phyloP scores from a whole-genome alignment of 2,888 invertebrate genomes.

The Leptinotarsa juncta region DNA sequence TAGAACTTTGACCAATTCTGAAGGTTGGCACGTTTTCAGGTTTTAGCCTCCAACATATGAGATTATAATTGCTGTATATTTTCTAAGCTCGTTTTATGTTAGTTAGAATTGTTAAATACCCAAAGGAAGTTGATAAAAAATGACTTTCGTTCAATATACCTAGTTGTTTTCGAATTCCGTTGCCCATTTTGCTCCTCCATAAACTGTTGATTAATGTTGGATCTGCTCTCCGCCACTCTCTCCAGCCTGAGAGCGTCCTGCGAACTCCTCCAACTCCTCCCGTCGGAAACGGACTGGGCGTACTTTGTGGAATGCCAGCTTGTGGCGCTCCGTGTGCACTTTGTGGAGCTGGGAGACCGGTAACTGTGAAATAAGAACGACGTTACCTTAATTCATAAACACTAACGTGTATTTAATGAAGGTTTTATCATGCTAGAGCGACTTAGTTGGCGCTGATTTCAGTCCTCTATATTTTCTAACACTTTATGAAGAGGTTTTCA shows the following conservation, averaged over 20 bases:
- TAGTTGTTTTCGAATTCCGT: constrained; percentile 76
- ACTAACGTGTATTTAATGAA: too few relatives aligned
- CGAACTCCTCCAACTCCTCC: constrained; percentile 73
- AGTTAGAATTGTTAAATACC: too few relatives aligned
- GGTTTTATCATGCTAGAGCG: too few relatives aligned
- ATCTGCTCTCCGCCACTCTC: constrained; percentile 79
- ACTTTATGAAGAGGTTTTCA: too few relatives aligned
- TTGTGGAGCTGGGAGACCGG: constrained; percentile 67
- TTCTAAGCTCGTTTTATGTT: too few relatives aligned
- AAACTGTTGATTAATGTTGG: constrained; percentile 79
- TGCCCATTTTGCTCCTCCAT: constrained; percentile 80
- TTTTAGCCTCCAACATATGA: too few relatives aligned
- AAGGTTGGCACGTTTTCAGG: too few relatives aligned
- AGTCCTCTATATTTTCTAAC: too few relatives aligned
- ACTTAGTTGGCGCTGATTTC: too few relatives aligned
- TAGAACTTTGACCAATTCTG: too few relatives aligned
- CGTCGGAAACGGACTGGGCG: constrained; percentile 68
- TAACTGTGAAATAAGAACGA: constrained; percentile 53
- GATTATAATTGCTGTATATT: too few relatives aligned
- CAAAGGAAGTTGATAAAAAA: not conserved
- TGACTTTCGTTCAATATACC: constrained; percentile 64
- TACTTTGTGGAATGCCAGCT: constrained; percentile 66
- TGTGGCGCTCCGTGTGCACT: constrained; percentile 70
- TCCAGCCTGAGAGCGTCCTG: constrained; percentile 70
- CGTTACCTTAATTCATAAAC: not conserved